Evolutionary conservation across 2,888 invertebrate species (phyloP).

Genomic region (Acrobasis suavella): DNA sequence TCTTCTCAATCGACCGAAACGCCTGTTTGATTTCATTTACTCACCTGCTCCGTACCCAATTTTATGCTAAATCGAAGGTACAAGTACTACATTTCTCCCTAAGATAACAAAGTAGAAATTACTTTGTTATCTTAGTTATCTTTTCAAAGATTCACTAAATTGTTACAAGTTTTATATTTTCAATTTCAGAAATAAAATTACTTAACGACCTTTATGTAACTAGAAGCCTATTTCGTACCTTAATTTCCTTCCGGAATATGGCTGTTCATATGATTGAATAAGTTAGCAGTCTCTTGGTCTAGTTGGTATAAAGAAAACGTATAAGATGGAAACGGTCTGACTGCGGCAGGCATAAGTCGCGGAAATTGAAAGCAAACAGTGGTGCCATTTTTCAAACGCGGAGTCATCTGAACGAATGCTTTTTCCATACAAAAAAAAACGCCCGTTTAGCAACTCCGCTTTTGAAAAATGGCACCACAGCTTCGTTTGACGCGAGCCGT

Average conservation of each 20-base stretch:
- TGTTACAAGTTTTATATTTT: too few relatives aligned
- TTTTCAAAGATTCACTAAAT: too few relatives aligned
- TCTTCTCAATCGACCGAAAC: slow-evolving; percentile 7
- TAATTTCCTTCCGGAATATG: too few relatives aligned
- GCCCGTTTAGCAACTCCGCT: too few relatives aligned
- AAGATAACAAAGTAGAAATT: background rate
- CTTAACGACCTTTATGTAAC: too few relatives aligned
- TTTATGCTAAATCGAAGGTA: background rate
- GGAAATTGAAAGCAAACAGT: slow-evolving; percentile 22
- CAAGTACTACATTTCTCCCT: background rate
- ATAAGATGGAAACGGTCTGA: background rate
- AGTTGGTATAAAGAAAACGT: background rate
- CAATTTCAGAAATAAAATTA: too few relatives aligned
- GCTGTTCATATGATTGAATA: too few relatives aligned
- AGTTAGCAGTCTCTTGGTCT: background rate
- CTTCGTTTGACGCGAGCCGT: slow-evolving; percentile 1
- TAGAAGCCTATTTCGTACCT: too few relatives aligned
- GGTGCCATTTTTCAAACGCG: too few relatives aligned
- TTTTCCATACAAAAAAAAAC: too few relatives aligned
- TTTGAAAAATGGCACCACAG: too few relatives aligned
- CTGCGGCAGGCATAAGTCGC: background rate
- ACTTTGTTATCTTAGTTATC: background rate
- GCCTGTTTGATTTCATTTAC: slow-evolving; percentile 21
- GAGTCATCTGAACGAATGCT: too few relatives aligned
- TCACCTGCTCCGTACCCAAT: slow-evolving; percentile 12